Evolutionary conservation across 2,113 vertebrate genomes (phyloP), one percentile per base, ranked within the genome.

Genomic region (Leptodactylus fuscus): DNA sequence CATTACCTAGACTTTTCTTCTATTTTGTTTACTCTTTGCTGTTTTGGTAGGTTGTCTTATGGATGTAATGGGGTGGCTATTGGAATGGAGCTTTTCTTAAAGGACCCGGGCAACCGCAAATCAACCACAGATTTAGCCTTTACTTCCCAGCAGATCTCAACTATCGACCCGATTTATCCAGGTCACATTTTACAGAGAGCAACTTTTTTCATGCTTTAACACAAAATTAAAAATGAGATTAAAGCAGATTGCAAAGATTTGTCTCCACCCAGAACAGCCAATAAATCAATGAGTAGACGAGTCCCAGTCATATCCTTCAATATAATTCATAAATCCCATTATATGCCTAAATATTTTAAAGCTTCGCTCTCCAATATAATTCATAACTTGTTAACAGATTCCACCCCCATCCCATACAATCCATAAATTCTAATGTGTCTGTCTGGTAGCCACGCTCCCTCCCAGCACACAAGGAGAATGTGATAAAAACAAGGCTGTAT

Each of bases 331-430:
- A 77, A 77, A 77, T 77, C 74, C 46, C 48, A 77, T 58, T 79
- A 38, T 55, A 58, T 60, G 34, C 51, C 51, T 53, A 55, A 36
- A 79, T 58, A 79, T 58, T 55, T 79, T 55, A 79, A 60, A 53
- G 20, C 32, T 12, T 41, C 34, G 85, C 81, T 85, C 71, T 88
- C 90, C 70, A 67, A 81, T 91, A 90, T 78, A 87, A 89, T 89
- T 86, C 51, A 79, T 78, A 13, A 12, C 60, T 76, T 22, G 78
- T 87, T 82, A 62, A 71, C 84, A 90, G 87, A 90, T 87, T 78
- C 51, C 75, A 38, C 32, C 51, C 34, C 34, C 76, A n/a, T 60
- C 32, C 76, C 32, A 58, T 79, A 58, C 13, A 79, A 58, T 79
- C 53, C 76, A 79, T 79, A 55, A 79, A 58, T 79, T 22, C 76